phyloP scores from a whole-genome alignment of 2,113 vertebrate genomes.

The Nothocercus julius region DNA sequence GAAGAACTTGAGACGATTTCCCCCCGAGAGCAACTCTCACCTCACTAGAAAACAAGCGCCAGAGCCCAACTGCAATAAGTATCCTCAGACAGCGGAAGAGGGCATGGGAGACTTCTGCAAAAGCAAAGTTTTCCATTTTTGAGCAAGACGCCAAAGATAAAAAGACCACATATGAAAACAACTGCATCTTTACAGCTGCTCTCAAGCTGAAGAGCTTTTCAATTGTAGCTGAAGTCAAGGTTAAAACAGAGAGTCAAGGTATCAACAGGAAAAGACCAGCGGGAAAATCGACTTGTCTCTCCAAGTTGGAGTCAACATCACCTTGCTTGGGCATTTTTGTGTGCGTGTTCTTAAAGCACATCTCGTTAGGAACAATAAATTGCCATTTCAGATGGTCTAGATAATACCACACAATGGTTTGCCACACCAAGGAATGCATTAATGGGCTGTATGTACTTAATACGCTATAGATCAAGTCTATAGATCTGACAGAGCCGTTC shows the following conservation, averaged over 20 bases:
- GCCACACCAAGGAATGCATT: neutral
- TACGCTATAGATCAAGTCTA: neutral
- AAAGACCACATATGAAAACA: no score
- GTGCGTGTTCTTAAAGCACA: neutral
- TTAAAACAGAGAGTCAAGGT: neutral
- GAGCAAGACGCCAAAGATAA: neutral
- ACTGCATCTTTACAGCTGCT: neutral
- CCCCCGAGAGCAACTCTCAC: neutral
- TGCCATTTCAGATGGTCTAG: neutral
- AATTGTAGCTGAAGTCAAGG: neutral
- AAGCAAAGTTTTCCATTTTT: no score
- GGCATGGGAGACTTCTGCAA: neutral
- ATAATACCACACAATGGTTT: neutral
- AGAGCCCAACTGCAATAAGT: neutral
- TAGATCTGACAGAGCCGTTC: neutral
- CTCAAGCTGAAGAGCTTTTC: neutral
- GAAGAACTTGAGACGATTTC: neutral
- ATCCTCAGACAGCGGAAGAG: neutral
- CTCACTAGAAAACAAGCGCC: neutral
- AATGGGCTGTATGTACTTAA: neutral
- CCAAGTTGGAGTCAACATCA: neutral
- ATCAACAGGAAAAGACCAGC: neutral
- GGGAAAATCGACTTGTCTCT: neutral
- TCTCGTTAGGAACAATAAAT: neutral
- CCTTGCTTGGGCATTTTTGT: neutral